Evolutionary conservation across 2,113 vertebrate genomes (phyloP).

Genomic region (Cephalopholis sonnerati): DNA sequence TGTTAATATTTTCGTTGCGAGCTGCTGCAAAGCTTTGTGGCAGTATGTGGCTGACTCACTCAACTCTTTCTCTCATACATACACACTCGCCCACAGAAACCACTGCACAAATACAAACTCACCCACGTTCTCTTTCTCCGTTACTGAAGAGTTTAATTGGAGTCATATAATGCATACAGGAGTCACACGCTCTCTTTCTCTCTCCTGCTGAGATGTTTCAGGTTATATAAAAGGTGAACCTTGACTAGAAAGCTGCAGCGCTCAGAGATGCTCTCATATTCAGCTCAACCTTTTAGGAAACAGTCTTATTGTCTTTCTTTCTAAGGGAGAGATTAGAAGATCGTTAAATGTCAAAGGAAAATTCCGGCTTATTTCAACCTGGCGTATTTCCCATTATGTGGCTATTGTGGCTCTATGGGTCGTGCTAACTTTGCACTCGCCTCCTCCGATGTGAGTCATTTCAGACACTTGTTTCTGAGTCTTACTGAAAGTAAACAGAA

Average conservation of each 20-base stretch:
- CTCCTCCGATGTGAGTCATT: too few species aligned
- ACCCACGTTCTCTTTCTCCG: slow-evolving; percentile 22
- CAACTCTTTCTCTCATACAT: slow-evolving; percentile 22
- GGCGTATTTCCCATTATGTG: background rate
- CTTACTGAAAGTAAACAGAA: background rate
- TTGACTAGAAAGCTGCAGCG: background rate
- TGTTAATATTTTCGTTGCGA: slow-evolving; percentile 14
- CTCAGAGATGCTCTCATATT: background rate
- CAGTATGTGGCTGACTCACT: slow-evolving; percentile 44
- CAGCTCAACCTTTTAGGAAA: background rate
- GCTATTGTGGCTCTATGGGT: background rate
- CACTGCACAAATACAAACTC: slow-evolving; percentile 43
- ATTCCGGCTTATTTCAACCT: background rate
- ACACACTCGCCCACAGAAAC: slow-evolving; percentile 53
- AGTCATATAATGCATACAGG: slow-evolving; percentile 6
- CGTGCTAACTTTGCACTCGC: background rate
- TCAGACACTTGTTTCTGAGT: background rate
- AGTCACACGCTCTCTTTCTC: background rate
- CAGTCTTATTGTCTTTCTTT: background rate
- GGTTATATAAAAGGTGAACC: slow-evolving; percentile 7
- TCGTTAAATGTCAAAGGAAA: background rate
- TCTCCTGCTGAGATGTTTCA: background rate
- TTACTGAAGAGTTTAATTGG: slow-evolving; percentile 27
- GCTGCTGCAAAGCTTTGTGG: slow-evolving; percentile 20
- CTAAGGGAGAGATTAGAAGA: background rate